phyloP scores from a whole-genome alignment of 2,797 vertebrate species.

The Clarias fuscus region DNA sequence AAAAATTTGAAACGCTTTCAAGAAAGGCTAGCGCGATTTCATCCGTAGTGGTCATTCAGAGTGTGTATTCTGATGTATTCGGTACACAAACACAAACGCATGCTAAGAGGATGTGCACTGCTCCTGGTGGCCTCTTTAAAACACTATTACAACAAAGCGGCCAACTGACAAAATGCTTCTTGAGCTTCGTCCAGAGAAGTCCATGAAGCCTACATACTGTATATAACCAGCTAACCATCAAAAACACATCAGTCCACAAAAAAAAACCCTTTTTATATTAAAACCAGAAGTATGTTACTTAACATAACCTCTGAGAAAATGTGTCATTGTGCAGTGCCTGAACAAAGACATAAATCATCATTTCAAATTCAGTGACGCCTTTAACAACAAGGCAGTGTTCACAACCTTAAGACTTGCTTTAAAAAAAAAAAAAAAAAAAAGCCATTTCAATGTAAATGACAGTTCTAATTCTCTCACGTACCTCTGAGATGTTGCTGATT shows the following conservation, averaged over 20 bases:
- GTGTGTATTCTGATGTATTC: conserved; percentile 60
- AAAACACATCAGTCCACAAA: conserved; percentile 21
- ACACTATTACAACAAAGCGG: conserved; percentile 9
- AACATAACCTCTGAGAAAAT: conserved; percentile 61
- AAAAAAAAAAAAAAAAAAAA: conserved; percentile 4
- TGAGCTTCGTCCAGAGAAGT: conserved; percentile 18
- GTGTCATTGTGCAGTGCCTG: conserved; percentile 64
- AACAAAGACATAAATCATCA: conserved; percentile 32
- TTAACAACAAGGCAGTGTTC: conserved; percentile 59
- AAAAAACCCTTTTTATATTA: conserved; percentile 8
- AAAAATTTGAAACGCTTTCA: conserved; percentile 56
- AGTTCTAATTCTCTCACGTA: conserved; percentile 50
- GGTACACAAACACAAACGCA: conserved; percentile 63
- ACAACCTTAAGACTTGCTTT: conserved; percentile 50
- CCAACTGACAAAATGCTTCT: conserved; percentile 15
- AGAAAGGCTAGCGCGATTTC: conserved; percentile 52
- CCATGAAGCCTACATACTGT: conserved; percentile 24
- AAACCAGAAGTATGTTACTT: conserved; percentile 41
- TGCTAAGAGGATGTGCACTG: conserved; percentile 65
- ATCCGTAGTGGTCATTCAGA: conserved; percentile 51
- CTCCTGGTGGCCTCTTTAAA: conserved; percentile 21
- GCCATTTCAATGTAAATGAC: conserved; percentile 57
- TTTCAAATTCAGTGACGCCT: conserved; percentile 52
- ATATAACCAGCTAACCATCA: conserved; percentile 28
- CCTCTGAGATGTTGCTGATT: conserved; percentile 52